A percentile compares a stretch with the other conserved stretches of the same genome.
Evolutionary conservation across 2,888 invertebrate genomes (phyloP).

Genomic region (Ophioninae sp.): DNA sequence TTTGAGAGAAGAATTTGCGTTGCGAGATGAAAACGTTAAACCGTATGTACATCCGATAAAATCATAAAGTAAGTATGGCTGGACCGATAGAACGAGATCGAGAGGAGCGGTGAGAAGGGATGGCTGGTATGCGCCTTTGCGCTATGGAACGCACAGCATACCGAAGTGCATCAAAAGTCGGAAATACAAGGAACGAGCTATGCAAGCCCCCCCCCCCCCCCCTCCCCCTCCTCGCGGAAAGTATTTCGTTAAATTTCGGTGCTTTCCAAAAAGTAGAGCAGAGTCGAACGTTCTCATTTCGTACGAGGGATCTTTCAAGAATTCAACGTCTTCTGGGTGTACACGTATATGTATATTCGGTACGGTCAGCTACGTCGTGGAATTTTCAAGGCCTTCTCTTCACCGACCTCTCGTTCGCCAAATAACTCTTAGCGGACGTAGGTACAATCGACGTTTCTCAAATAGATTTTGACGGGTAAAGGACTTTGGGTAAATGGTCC

Average conservation of each 20-base stretch:
- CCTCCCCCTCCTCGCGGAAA: conserved; percentile 11
- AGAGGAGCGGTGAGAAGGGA: conserved; percentile 11
- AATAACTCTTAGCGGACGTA: conserved; percentile 4
- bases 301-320: conserved; percentile 14
- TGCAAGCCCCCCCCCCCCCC: conserved; percentile 41
- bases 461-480: neutral
- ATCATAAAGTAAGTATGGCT: neutral
- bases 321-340: conserved; percentile 30
- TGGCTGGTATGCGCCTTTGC: conserved; percentile 33
- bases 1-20: neutral
- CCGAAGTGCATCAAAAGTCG: conserved; percentile 12
- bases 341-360: neutral
- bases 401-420: conserved; percentile 1
- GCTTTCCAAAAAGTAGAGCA: conserved; percentile 17
- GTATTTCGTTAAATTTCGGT: conserved; percentile 21
- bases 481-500: neutral
- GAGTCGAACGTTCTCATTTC: conserved; percentile 21
- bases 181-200: conserved; percentile 44
- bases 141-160: conserved; percentile 29
- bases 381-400: conserved; percentile 19
- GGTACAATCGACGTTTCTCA: neutral
- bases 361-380: neutral
- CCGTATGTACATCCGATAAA: neutral
- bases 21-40: neutral
- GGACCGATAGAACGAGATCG: conserved; percentile 15